Conservation (phyloP, 2,797 vertebrate species). For the Diplodus puntazzo region DNA sequence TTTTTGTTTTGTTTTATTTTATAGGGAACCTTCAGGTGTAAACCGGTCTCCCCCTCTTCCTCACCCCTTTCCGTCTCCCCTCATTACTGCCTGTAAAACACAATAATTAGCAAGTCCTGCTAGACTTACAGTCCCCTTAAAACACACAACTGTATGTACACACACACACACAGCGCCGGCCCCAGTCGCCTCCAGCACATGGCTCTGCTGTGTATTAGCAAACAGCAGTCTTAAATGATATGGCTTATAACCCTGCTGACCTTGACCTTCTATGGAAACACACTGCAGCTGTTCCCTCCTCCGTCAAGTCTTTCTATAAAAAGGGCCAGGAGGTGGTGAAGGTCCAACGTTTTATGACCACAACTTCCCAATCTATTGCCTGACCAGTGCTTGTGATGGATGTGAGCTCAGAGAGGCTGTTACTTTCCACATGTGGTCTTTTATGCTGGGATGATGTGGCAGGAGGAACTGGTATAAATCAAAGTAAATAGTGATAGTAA, state of each 20-base stretch:
- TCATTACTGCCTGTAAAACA: conserved; percentile 72
- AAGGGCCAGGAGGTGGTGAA: conserved; percentile 42
- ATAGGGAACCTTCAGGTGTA: conserved; percentile 74
- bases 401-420: conserved; percentile 21
- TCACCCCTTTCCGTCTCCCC: conserved; percentile 47
- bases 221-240: conserved; percentile 63
- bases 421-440: conserved; percentile 66
- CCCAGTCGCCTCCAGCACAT: conserved; percentile 36
- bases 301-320: conserved; percentile 37
- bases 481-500: conserved; percentile 61
- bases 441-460: conserved; percentile 48
- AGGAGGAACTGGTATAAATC: conserved; percentile 58
- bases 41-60: conserved; percentile 49
- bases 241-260: conserved; percentile 52
- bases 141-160: conserved; percentile 38
- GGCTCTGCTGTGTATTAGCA: conserved; percentile 62
- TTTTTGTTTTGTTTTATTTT: conserved; percentile 47
- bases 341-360: conserved; percentile 46
- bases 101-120: conserved; percentile 59
- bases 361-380: conserved; percentile 38
- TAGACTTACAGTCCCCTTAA: conserved; percentile 45
- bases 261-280: conserved; percentile 49
- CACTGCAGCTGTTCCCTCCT: conserved; percentile 61
- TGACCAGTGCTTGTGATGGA: conserved; percentile 56
- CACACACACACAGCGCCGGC: conserved; percentile 15